A percentile compares a stretch with the other conserved stretches of the same genome.
Conservation (phyloP, 2,888 invertebrate genomes). For the Caenorhabditis imperialis region DNA sequence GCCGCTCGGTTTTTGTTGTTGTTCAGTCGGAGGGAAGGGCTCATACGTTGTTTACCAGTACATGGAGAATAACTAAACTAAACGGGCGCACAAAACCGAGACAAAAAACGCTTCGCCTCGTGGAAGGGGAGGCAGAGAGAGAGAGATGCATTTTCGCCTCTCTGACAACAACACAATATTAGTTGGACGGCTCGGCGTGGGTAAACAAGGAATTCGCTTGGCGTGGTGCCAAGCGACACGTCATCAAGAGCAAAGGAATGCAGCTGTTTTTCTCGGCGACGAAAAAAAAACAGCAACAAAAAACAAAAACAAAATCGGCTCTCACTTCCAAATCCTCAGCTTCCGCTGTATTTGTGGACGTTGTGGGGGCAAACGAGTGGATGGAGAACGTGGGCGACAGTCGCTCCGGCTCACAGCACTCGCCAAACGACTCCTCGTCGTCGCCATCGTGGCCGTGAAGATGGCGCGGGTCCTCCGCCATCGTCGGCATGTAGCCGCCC, state of each 20-base stretch:
- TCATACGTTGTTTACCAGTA: constrained; percentile 34
- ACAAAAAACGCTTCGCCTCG: constrained; percentile 23
- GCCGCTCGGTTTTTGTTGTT: constrained; percentile 33
- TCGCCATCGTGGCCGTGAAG: constrained; percentile 17
- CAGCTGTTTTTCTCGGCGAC: neutral
- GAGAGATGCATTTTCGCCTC: too few relatives aligned
- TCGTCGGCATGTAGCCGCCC: neutral
- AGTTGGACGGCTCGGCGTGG: too few relatives aligned
- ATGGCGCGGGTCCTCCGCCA: constrained; percentile 14
- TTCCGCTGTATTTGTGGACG: constrained; percentile 44
- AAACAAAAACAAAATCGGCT: neutral
- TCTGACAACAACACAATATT: too few relatives aligned
- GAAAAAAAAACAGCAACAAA: too few relatives aligned
- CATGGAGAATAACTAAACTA: constrained; percentile 45
- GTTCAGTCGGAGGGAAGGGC: constrained; percentile 35
- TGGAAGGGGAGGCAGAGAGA: constrained; percentile 5
- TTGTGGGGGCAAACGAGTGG: constrained; percentile 48
- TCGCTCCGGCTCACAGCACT: constrained; percentile 39
- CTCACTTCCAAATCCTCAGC: constrained; percentile 49
- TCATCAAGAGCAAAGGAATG: constrained; percentile 4
- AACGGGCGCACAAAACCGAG: constrained; percentile 24
- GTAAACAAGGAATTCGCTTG: constrained; percentile 30
- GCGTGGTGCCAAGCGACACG: constrained; percentile 34
- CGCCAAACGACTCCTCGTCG: constrained; percentile 27
- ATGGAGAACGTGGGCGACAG: constrained; percentile 53